These are phyloP conservation scores for Drosophila ustulata DNA, from an alignment of 2,888 invertebrate species.

Conservation along the genomic window DNA sequence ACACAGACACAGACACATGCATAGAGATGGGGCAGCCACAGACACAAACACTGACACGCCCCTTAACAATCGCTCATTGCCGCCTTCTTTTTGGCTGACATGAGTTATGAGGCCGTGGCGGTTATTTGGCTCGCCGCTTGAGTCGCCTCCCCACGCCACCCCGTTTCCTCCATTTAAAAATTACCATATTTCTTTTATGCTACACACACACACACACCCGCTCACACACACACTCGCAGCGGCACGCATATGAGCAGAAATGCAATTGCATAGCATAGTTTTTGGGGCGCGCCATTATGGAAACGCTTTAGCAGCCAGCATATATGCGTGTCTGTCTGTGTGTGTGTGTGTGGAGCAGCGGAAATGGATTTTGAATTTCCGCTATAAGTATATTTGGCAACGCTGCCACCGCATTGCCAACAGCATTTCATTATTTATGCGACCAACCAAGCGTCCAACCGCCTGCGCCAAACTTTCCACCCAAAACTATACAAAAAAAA, in stretches of 20 bases:
- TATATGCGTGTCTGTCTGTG: slow-evolving; percentile 1
- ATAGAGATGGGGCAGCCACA: not conserved
- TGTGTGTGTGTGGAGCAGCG: slow-evolving; percentile 35
- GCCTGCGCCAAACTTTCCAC: slow-evolving; percentile 8
- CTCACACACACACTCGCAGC: slow-evolving; percentile 9
- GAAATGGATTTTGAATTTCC: slow-evolving; percentile 78
- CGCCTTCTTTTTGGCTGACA: slow-evolving; percentile 46
- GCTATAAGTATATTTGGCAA: slow-evolving; percentile 45
- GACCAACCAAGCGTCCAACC: slow-evolving; percentile 14
- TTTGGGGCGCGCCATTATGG: slow-evolving; percentile 28
- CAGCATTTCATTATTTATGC: slow-evolving; percentile 55
- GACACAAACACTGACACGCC: slow-evolving; percentile 16
- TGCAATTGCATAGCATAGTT: slow-evolving; percentile 48
- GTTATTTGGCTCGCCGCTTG: slow-evolving; percentile 53
- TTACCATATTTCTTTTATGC: slow-evolving; percentile 67
- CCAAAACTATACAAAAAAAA: slow-evolving; percentile 11
- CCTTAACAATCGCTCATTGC: slow-evolving; percentile 71
- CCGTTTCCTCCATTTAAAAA: slow-evolving; percentile 58
- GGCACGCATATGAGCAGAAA: slow-evolving; percentile 21
- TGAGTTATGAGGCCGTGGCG: slow-evolving; percentile 68
- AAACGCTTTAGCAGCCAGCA: slow-evolving; percentile 2
- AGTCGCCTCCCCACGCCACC: slow-evolving; percentile 3
- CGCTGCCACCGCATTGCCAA: slow-evolving; percentile 40
- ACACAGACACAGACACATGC: slow-evolving; percentile 3
- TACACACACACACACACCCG: slow-evolving; percentile 11